Evolutionary conservation across 2,797 vertebrate genomes (phyloP), one percentile per base, ranked within the genome.

Genomic region (Sternarchorhynchus goeldii): DNA sequence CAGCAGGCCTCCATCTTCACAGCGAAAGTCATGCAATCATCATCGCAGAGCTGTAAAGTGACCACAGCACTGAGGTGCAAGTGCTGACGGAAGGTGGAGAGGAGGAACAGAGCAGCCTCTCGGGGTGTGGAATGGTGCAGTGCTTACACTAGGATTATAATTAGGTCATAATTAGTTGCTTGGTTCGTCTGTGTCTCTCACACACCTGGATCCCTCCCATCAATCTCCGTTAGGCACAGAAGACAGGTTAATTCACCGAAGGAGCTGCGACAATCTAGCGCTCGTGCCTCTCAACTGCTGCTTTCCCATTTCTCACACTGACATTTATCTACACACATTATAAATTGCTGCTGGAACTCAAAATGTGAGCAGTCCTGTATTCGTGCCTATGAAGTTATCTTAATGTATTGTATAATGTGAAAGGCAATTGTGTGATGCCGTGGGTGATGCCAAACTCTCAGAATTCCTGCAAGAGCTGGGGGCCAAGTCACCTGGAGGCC

Each of bases 81-180:
- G 29, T 74, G 76, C 45, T 74, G 63, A 57, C 58, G 16, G 65
- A 71, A 76, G 62, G 50, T 31, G 56, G 41, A 67, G 57, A 77
- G 68, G 34, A 1, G 6, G 4, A 50, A 12, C 45, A 50, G 45
- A 50, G 45, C 45, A 50, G 45, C 45, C 45, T 12, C 45, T 2
- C 53, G 25, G 45, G 14, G 3, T 63, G 69, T 65, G 69, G 73
- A 71, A 83, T 67, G 62, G 60, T 17, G 75, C 34, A 1, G 63
- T 12, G 31, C 50, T 64, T 74, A 70, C 58, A 74, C 71, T 45
- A 66, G 25, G 57, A 70, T 75, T 31, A 53, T 84, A 83, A 86
- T 86, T 80, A 84, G 75, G 59, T 67, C 21, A 59, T 81, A 86
- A 86, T 83, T 78, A 83, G 76, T 75, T 77, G 62, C 75, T 73